These are phyloP conservation scores for Halisarca cf. caerulea DNA, from an alignment of 37 sponge, comb jelly and placozoan genomes.

Conservation along the genomic window DNA sequence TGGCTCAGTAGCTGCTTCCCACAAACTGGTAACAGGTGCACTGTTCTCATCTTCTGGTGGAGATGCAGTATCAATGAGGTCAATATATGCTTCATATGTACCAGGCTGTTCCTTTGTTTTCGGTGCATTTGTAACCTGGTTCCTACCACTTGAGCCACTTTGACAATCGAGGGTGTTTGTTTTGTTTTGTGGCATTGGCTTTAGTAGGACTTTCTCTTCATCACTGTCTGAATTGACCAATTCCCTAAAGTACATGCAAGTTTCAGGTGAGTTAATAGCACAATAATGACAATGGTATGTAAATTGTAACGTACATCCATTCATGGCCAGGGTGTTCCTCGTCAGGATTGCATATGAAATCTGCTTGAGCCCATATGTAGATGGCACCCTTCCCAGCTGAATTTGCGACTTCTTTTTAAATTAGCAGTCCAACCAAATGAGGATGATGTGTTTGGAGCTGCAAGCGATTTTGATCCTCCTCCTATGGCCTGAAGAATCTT, in stretches of 20 bases:
- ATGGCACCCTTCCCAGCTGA: not conserved
- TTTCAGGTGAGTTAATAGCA: not conserved
- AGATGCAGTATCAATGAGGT: not conserved
- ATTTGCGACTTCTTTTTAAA: conserved; percentile 8
- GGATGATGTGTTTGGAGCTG: not conserved
- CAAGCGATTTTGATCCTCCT: not conserved
- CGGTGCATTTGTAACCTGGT: not conserved
- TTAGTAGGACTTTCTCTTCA: not conserved
- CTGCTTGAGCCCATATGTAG: conserved; percentile 1
- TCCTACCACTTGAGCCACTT: not conserved
- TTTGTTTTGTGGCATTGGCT: too few relatives aligned
- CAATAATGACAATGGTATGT: not conserved
- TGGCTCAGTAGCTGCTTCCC: not conserved
- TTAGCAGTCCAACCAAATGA: conserved; percentile 11
- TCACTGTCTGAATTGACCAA: not conserved
- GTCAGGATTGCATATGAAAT: not conserved
- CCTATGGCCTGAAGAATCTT: not conserved
- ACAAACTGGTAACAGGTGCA: not conserved
- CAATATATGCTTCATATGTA: not conserved
- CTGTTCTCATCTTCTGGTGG: not conserved
- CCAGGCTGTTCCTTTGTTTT: not conserved
- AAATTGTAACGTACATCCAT: not conserved
- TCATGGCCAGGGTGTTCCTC: not conserved
- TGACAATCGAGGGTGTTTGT: not conserved
- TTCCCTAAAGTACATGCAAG: not conserved